These are phyloP conservation scores for Drosophila asahinai DNA, from an alignment of 1,140 invertebrate species.

Conservation along the genomic window DNA sequence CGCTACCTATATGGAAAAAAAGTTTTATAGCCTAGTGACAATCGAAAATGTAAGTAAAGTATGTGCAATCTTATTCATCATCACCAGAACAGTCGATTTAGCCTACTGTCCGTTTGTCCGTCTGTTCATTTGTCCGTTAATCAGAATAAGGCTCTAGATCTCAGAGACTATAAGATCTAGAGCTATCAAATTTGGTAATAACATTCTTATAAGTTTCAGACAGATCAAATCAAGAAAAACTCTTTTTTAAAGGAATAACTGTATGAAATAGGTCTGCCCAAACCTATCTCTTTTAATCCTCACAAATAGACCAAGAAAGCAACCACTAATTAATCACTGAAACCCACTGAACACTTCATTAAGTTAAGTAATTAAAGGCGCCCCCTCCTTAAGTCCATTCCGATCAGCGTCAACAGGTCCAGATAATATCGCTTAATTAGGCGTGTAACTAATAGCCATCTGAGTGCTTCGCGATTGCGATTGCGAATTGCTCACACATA, in stretches of 20 bases:
- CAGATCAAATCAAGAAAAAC: neutral
- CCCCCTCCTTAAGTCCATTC: neutral
- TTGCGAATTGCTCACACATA: constrained; percentile 24
- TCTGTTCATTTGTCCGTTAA: no score
- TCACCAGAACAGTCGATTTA: neutral
- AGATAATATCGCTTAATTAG: constrained; percentile 15
- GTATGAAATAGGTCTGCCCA: accelerated
- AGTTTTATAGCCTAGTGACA: no score
- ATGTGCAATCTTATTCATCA: no score
- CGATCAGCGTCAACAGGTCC: neutral
- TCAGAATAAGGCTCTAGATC: no score
- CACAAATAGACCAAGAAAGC: neutral
- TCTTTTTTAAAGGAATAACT: neutral
- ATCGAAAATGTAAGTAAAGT: no score
- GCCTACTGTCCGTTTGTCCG: neutral
- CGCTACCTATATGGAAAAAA: no score
- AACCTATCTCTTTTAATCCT: neutral
- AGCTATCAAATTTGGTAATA: no score
- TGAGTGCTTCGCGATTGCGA: constrained; percentile 31
- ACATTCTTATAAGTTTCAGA: no score
- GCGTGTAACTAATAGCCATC: constrained; percentile 26
- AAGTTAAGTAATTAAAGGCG: neutral
- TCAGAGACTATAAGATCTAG: no score
- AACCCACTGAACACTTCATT: no score
- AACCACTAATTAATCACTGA: neutral